Conservation (phyloP, 2,113 vertebrate species). For the Ptyas mucosa region DNA sequence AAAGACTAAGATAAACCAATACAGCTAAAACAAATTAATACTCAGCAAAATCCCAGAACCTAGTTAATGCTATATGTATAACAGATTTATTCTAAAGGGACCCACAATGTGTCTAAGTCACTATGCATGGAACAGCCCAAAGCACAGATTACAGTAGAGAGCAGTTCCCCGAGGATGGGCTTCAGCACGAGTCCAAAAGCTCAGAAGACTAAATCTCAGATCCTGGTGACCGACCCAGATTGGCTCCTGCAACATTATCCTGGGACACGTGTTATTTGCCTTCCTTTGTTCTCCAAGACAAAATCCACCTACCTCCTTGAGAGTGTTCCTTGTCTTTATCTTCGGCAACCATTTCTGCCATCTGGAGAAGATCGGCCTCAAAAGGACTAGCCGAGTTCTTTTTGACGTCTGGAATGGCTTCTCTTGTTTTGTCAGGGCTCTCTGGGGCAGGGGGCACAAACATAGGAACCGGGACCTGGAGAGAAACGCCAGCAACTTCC, state of each 20-base stretch:
- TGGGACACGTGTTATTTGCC: neutral
- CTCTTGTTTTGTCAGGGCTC: slow-evolving; percentile 78
- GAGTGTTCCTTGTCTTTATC: slow-evolving; percentile 79
- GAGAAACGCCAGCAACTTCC: neutral
- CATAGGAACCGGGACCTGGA: slow-evolving; percentile 90
- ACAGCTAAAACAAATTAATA: neutral
- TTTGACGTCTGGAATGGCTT: slow-evolving; percentile 87
- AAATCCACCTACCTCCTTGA: slow-evolving; percentile 74
- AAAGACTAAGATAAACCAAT: slow-evolving; percentile 10
- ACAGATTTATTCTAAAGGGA: neutral
- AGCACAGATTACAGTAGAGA: neutral
- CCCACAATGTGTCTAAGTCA: neutral
- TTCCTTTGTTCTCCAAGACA: slow-evolving; percentile 14
- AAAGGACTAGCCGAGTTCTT: slow-evolving; percentile 85
- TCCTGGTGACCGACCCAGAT: neutral
- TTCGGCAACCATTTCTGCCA: slow-evolving; percentile 97
- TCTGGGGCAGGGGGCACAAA: slow-evolving; percentile 83
- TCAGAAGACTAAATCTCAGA: neutral
- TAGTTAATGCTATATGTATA: neutral
- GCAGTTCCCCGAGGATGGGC: neutral
- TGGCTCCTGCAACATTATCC: neutral
- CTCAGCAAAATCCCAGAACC: neutral
- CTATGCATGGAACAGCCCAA: neutral
- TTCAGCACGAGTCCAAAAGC: neutral
- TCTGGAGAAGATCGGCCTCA: slow-evolving; percentile 93